A percentile compares a stretch with the other conserved stretches of the same genome.
Evolutionary conservation across 2,113 vertebrate genomes (phyloP).

Genomic region (Crotalus helleri): DNA sequence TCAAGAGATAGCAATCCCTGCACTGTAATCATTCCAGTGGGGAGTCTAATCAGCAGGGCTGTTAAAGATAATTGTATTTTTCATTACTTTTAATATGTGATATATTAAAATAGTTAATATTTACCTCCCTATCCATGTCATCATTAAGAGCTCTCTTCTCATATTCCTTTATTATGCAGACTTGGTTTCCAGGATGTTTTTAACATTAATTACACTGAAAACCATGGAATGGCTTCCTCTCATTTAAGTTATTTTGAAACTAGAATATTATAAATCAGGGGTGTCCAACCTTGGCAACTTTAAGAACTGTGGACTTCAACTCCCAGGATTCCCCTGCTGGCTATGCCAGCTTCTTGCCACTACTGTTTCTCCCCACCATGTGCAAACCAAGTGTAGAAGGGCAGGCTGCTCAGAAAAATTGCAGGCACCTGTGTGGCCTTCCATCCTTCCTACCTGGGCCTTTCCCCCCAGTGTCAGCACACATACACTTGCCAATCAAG

Average conservation of each 20-base stretch:
- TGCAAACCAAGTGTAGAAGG: background rate
- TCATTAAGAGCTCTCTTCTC: constrained; percentile 7
- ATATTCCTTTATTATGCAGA: constrained; percentile 16
- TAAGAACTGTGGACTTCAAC: background rate
- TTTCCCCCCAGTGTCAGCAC: no score
- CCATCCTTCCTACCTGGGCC: no score
- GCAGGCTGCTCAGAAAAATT: background rate
- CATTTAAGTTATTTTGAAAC: constrained; percentile 12
- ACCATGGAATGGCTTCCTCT: constrained; percentile 4
- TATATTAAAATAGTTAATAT: constrained; percentile 17
- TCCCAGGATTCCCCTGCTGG: background rate
- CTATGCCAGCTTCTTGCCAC: background rate
- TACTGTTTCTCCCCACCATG: background rate
- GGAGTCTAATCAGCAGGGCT: background rate
- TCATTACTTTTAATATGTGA: constrained; percentile 16
- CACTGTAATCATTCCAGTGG: constrained; percentile 8
- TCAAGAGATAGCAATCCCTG: background rate
- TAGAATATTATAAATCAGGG: background rate
- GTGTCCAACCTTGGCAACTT: background rate
- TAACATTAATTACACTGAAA: constrained; percentile 1
- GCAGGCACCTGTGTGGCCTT: no score
- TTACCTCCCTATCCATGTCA: background rate
- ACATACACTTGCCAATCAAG: no score
- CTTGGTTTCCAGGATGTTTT: constrained; percentile 7
- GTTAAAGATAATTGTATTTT: background rate